Conservation (phyloP, 2,113 vertebrate genomes). For the Ginglymostoma cirratum region DNA sequence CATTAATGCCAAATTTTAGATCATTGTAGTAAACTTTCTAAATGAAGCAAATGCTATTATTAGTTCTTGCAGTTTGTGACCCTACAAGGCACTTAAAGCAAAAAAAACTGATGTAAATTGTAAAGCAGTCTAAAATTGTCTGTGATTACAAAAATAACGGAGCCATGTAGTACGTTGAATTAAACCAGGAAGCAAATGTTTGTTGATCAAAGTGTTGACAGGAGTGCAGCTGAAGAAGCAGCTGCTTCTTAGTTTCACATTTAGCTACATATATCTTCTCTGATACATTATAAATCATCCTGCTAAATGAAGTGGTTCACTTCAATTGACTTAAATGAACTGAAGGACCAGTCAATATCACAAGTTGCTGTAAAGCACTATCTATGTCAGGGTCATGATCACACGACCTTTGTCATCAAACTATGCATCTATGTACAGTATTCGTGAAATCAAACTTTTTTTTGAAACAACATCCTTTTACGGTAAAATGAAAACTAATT, state of each 20-base stretch:
- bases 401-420: background rate
- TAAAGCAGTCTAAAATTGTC: slow-evolving; percentile 21
- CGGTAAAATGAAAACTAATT: background rate
- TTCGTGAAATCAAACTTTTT: background rate
- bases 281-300: slow-evolving; percentile 17
- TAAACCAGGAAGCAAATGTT: slow-evolving; percentile 26
- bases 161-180: background rate
- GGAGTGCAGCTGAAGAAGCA: background rate
- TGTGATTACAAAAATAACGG: background rate
- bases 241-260: slow-evolving; percentile 12
- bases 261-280: background rate
- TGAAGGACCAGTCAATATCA: background rate
- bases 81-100: background rate
- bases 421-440: background rate
- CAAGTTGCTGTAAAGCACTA: background rate
- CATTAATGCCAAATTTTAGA: background rate
- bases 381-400: background rate
- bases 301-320: background rate
- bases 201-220: slow-evolving; percentile 24
- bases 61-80: background rate
- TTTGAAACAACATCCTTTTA: background rate
- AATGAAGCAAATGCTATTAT: background rate
- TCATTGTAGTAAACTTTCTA: slow-evolving; percentile 10
- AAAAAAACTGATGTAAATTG: slow-evolving; percentile 3
- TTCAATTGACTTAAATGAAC: background rate